A percentile compares a stretch with the other conserved stretches of the same genome.
phyloP scores from a whole-genome alignment of 2,113 vertebrate genomes.

The Istiophorus platypterus region DNA sequence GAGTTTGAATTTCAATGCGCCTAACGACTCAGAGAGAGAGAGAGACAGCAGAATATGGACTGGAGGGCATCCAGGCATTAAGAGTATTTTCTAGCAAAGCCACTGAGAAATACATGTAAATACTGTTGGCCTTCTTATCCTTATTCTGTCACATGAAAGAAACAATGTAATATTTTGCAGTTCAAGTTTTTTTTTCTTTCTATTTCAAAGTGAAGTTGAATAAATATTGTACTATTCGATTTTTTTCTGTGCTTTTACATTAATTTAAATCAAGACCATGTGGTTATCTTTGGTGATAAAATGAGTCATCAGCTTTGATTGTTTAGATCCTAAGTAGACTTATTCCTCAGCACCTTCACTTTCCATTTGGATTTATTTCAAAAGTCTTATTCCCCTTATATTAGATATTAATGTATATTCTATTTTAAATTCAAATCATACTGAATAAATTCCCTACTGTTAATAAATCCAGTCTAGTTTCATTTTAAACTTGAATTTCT shows the following conservation, averaged over 20 bases:
- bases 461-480: background rate
- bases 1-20: constrained; percentile 83
- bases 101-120: constrained; percentile 79
- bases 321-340: background rate
- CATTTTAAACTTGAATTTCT: background rate
- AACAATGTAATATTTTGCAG: constrained; percentile 6
- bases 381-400: background rate
- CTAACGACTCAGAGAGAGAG: constrained; percentile 71
- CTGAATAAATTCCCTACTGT: background rate
- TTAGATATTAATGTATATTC: background rate
- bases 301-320: background rate
- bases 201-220: background rate
- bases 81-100: constrained; percentile 57
- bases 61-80: constrained; percentile 90
- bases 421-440: background rate
- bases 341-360: background rate
- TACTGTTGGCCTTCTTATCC: constrained; percentile 32
- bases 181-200: background rate
- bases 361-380: background rate
- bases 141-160: constrained; percentile 23
- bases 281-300: background rate
- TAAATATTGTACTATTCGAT: background rate
- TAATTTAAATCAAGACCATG: background rate
- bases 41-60: constrained; percentile 84
- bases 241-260: background rate